Evolutionary conservation across 2,113 vertebrate genomes (phyloP), one percentile per base, ranked within the genome.

Genomic region (Dunckerocampus dactyliophorus): DNA sequence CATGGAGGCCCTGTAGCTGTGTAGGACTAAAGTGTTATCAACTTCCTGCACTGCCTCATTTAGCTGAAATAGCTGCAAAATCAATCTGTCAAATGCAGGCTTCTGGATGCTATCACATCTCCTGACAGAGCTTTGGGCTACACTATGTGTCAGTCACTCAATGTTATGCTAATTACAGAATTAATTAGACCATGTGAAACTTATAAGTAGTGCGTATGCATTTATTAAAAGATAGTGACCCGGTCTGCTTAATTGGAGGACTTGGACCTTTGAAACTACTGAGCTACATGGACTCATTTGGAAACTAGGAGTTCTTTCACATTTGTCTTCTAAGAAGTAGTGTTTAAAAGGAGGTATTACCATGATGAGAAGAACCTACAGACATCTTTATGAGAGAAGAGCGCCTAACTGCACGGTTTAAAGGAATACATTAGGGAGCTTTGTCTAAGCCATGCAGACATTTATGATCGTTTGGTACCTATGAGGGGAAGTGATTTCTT

Each of bases 161-260:
- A 63, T 71, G 79, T 81, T 81, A 81, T 71, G 84, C 81, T 85
- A 83, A 90, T 90, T 84, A 85, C 66, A 68, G 71, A 85, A 78
- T 84, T 82, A 86, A 88, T 88, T 86, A 83, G 65, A 62, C 74
- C 22, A 42, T 59, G 69, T 67, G 74, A 75, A 83, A 82, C 71
- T 80, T 70, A 69, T 74, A 56, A 80, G 79, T 65, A 65, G 69
- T 75, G 69, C 76, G 76, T 75, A 77, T 82, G 72, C 52, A 53
- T 67, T 74, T 78, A 85, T 89, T 72, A 86, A 83, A 79, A 75
- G 65, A 75, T 20, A 63, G 66, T 71, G 73, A 77, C 80, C 59
- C 60, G 63, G 74, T 69, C 72, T 62, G 61, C 66, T 68, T 84
- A 82, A 85, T 75, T 81, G 63, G 80, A 84, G 63, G 57, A 81